These are phyloP conservation scores for Protodeltote pygarga DNA, from an alignment of 2,888 invertebrate genomes.

Conservation along the genomic window DNA sequence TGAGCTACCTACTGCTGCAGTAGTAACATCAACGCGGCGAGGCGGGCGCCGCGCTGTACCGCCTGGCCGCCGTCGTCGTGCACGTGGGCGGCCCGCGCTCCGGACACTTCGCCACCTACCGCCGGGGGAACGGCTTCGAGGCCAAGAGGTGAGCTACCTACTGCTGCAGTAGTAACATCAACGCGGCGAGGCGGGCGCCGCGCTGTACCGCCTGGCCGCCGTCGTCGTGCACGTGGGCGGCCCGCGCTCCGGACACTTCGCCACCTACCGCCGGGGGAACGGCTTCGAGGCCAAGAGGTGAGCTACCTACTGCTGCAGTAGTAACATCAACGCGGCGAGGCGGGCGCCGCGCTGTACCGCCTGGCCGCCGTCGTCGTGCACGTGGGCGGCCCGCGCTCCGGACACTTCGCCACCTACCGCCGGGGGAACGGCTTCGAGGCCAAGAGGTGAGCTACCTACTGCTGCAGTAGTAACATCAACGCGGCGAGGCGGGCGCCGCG, in stretches of 20 bases:
- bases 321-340: too few species aligned
- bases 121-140: conserved; percentile 90
- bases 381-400: conserved; percentile 95
- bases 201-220: conserved; percentile 91
- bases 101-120: conserved; percentile 98
- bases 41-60: conserved; percentile 83
- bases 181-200: conserved; percentile 54
- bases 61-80: conserved; percentile 94
- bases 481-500: too few species aligned
- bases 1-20: conserved; percentile 33
- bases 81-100: conserved; percentile 96
- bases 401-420: conserved; percentile 98
- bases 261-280: conserved; percentile 95
- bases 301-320: neutral
- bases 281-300: conserved; percentile 85
- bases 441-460: conserved; percentile 66
- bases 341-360: conserved; percentile 85
- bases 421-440: conserved; percentile 89
- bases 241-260: conserved; percentile 97
- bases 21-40: too few species aligned
- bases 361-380: conserved; percentile 96
- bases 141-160: conserved; percentile 72
- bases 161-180: neutral
- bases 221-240: conserved; percentile 97
- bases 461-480: too few species aligned